A percentile compares a stretch with the other conserved stretches of the same genome.
phyloP scores from a whole-genome alignment of 2,888 invertebrate species.

The Acanthopleura granulata region DNA sequence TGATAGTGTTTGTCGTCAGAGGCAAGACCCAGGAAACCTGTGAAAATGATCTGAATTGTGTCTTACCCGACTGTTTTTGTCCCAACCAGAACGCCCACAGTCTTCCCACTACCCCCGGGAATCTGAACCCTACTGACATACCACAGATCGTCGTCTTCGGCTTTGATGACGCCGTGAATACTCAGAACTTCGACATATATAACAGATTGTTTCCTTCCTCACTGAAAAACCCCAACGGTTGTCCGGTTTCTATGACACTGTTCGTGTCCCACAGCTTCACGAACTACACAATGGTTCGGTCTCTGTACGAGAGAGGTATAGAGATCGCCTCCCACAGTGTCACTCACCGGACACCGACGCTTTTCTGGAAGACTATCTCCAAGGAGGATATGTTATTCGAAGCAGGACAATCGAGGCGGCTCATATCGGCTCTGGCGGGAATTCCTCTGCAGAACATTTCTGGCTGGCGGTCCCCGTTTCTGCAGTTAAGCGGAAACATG shows the following conservation, averaged over 20 bases:
- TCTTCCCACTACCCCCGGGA: conserved; percentile 19
- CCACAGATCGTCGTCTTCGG: conserved; percentile 51
- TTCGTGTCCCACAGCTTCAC: conserved; percentile 17
- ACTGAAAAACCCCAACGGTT: conserved; percentile 24
- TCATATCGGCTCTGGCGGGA: background rate
- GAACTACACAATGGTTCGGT: conserved; percentile 8
- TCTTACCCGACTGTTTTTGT: background rate
- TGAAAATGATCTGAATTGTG: conserved; percentile 13
- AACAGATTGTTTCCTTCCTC: conserved; percentile 35
- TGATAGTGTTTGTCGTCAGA: too few species aligned
- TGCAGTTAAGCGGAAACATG: background rate
- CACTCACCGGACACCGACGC: conserved; percentile 10
- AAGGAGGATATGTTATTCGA: conserved; percentile 5
- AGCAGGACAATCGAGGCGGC: background rate
- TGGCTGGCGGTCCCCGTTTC: conserved; percentile 9
- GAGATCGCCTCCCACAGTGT: conserved; percentile 18
- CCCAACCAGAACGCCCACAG: background rate
- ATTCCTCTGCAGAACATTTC: background rate
- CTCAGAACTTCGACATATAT: conserved; percentile 40
- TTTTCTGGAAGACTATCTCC: conserved; percentile 3
- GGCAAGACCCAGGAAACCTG: background rate
- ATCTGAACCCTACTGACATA: conserved; percentile 30
- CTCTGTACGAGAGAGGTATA: background rate
- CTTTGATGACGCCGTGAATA: conserved; percentile 46
- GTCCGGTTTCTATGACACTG: conserved; percentile 7